Evolutionary conservation across 2,113 vertebrate genomes (phyloP).

Genomic region (Setophaga kirtlandii): DNA sequence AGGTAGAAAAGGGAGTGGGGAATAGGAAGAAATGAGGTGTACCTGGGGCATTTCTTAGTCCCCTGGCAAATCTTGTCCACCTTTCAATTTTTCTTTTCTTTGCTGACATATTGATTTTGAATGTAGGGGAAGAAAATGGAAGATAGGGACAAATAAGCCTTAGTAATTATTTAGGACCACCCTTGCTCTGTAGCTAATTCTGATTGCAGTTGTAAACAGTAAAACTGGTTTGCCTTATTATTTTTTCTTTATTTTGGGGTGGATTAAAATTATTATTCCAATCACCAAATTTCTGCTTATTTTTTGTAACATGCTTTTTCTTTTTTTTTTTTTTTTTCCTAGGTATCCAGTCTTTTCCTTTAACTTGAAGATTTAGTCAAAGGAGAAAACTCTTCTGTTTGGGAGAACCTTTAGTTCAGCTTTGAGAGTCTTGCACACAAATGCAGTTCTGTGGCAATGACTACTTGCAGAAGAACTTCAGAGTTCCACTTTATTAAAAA

Average conservation of each 20-base stretch:
- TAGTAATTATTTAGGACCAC: neutral
- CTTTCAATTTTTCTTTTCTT: neutral
- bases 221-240: neutral
- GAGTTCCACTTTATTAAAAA: neutral
- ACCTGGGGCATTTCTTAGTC: neutral
- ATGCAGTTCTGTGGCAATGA: neutral
- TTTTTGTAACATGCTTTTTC: accelerated
- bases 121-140: neutral
- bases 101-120: neutral
- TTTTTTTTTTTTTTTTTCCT: neutral
- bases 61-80: neutral
- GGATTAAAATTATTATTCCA: neutral
- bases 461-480: neutral
- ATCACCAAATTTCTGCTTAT: neutral
- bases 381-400: neutral
- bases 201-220: neutral
- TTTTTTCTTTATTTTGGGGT: neutral
- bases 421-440: neutral
- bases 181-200: accelerated
- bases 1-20: neutral
- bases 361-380: neutral
- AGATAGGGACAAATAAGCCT: neutral
- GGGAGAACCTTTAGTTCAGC: neutral
- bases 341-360: neutral
- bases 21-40: neutral